Evolutionary conservation across 2,888 invertebrate species (phyloP).

Genomic region (Galerucella nymphaeae): DNA sequence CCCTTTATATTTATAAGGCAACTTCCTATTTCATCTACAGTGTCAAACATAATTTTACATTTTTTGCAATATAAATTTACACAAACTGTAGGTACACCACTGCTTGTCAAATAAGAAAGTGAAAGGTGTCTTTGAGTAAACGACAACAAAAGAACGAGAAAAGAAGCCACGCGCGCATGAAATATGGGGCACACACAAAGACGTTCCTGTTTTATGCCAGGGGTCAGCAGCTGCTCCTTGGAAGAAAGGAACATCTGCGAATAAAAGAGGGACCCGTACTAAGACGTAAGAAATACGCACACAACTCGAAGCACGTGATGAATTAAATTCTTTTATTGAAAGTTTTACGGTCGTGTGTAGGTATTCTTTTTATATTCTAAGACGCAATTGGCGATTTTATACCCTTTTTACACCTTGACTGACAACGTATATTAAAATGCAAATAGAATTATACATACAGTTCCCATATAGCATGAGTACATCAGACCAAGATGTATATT

Average conservation of each 20-base stretch:
- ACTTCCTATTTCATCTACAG: too few relatives aligned
- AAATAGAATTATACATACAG: too few relatives aligned
- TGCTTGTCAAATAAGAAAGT: slow-evolving; percentile 20
- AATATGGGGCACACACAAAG: slow-evolving; percentile 29
- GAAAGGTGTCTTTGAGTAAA: slow-evolving; percentile 20
- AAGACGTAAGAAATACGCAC: slow-evolving; percentile 13
- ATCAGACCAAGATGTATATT: too few relatives aligned
- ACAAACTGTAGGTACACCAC: slow-evolving; percentile 7
- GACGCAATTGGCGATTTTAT: slow-evolving; percentile 5
- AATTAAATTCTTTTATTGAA: slow-evolving; percentile 2
- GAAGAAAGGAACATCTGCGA: slow-evolving; percentile 29
- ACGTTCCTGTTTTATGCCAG: slow-evolving; percentile 26
- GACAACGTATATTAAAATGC: background rate
- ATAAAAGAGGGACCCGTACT: slow-evolving; percentile 17
- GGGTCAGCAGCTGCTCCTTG: slow-evolving; percentile 21
- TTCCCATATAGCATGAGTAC: too few relatives aligned
- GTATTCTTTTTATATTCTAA: slow-evolving; percentile 5
- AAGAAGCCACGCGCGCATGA: slow-evolving; percentile 33
- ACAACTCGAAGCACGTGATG: background rate
- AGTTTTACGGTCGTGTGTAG: slow-evolving; percentile 8
- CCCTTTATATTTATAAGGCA: too few relatives aligned
- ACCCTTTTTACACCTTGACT: slow-evolving; percentile 6
- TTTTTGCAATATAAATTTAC: background rate
- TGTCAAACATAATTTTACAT: background rate
- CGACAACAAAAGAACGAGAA: slow-evolving; percentile 18